phyloP scores from a whole-genome alignment of 1,140 invertebrate species.

The Camponotus floridanus region DNA sequence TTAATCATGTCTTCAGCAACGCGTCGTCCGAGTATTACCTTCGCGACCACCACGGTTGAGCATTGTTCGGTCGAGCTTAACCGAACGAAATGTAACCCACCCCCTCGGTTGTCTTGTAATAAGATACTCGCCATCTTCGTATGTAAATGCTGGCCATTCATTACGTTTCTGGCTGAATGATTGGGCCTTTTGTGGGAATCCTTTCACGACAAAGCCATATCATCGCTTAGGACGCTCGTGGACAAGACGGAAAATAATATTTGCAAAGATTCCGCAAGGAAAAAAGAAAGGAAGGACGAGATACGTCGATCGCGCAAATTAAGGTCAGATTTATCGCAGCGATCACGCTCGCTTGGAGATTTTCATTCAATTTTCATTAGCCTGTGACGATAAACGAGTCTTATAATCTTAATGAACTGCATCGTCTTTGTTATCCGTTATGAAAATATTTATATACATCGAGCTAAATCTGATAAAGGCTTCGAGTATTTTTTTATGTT shows the following conservation, averaged over 20 bases:
- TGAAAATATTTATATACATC: slow-evolving; percentile 38
- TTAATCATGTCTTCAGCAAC: slow-evolving; percentile 86
- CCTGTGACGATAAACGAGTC: neutral
- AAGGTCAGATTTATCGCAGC: neutral
- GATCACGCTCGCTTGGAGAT: neutral
- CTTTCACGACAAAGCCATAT: slow-evolving; percentile 83
- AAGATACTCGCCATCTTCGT: slow-evolving; percentile 86
- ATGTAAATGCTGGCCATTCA: slow-evolving; percentile 86
- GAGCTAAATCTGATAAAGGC: slow-evolving; percentile 32
- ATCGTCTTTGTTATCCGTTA: slow-evolving; percentile 23
- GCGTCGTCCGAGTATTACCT: slow-evolving; percentile 84
- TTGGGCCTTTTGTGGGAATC: slow-evolving; percentile 83
- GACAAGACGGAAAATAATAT: slow-evolving; percentile 73
- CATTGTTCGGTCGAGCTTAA: slow-evolving; percentile 76
- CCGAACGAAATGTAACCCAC: slow-evolving; percentile 73
- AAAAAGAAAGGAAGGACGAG: neutral
- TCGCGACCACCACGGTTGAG: slow-evolving; percentile 83
- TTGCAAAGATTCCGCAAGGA: slow-evolving; percentile 63
- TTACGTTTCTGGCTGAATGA: slow-evolving; percentile 85
- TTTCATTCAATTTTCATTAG: slow-evolving; percentile 17
- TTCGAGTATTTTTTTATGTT: slow-evolving; percentile 32
- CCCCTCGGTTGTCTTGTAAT: slow-evolving; percentile 83
- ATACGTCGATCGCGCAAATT: neutral
- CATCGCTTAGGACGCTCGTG: slow-evolving; percentile 72
- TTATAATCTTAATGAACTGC: slow-evolving; percentile 5